These are phyloP conservation scores for Brachionus rotundiformis DNA, from an alignment of 1,140 invertebrate species.

Conservation along the genomic window DNA sequence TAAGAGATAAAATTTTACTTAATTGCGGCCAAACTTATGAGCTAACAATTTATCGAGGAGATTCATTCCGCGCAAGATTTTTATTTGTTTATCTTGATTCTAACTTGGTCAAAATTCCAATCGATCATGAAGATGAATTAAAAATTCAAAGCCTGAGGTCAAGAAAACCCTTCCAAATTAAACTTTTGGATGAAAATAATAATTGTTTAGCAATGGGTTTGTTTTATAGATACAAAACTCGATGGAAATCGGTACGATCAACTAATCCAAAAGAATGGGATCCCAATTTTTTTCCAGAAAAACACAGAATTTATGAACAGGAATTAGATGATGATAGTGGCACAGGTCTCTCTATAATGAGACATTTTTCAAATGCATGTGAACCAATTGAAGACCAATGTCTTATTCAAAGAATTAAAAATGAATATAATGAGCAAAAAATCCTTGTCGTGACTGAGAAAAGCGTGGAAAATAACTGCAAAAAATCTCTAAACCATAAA, in stretches of 20 bases:
- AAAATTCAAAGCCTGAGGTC: not conserved
- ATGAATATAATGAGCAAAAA: not conserved
- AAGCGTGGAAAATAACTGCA: not conserved
- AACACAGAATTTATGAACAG: not conserved
- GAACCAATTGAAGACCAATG: not conserved
- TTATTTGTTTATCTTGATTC: not conserved
- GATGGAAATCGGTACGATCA: not conserved
- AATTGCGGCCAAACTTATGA: not conserved
- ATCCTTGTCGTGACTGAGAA: not conserved
- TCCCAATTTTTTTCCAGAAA: not conserved
- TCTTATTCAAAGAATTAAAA: too few species aligned
- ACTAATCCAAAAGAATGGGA: not conserved
- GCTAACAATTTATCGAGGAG: not conserved
- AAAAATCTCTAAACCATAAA: not conserved
- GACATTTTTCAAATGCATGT: not conserved
- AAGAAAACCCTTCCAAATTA: conserved; percentile 9
- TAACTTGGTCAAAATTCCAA: not conserved
- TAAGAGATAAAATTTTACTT: not conserved
- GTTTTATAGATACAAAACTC: conserved; percentile 43
- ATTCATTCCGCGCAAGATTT: not conserved
- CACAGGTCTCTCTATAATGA: not conserved
- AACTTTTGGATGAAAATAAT: conserved; percentile 15
- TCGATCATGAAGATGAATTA: not conserved
- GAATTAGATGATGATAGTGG: not conserved
- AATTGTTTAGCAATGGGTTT: conserved; percentile 2